A percentile compares a stretch with the other conserved stretches of the same genome.
phyloP scores from a whole-genome alignment of 2,797 vertebrate species.

The Erpetoichthys calabaricus region DNA sequence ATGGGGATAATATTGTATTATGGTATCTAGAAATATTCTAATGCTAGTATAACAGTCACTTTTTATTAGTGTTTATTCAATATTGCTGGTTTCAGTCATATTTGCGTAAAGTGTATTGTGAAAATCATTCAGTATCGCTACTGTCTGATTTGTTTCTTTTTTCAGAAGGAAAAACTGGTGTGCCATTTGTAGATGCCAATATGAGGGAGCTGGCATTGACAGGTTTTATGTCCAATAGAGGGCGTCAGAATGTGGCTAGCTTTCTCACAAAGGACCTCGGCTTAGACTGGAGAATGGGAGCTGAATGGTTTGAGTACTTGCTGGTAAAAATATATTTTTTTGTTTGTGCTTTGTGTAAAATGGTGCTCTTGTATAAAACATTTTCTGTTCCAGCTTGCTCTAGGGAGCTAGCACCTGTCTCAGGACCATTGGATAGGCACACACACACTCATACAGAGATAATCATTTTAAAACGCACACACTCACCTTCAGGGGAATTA shows the following conservation, averaged over 20 bases:
- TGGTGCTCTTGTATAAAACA: neutral
- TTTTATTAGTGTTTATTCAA: too few species aligned
- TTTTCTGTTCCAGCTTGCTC: neutral
- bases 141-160: neutral
- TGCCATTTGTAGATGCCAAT: conserved; percentile 71
- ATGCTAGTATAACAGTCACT: too few species aligned
- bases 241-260: conserved; percentile 65
- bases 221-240: conserved; percentile 72
- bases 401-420: too few species aligned
- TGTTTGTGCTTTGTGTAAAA: neutral
- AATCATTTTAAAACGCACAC: too few species aligned
- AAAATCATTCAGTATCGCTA: too few species aligned
- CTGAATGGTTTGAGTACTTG: conserved; percentile 66
- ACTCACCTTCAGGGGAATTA: too few species aligned
- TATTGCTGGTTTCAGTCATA: too few species aligned
- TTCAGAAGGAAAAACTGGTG: conserved; percentile 57
- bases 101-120: too few species aligned
- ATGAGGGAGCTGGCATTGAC: conserved; percentile 62
- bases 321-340: conserved; percentile 36
- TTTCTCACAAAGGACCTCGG: conserved; percentile 71
- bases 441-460: too few species aligned
- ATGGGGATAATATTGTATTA: too few species aligned
- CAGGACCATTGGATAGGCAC: too few species aligned
- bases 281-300: conserved; percentile 71
- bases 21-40: too few species aligned